Percentiles rank a stretch among this genome's conserved stretches.
Conservation (phyloP, 1,140 invertebrate genomes). For the Euura saliciscinereae region DNA sequence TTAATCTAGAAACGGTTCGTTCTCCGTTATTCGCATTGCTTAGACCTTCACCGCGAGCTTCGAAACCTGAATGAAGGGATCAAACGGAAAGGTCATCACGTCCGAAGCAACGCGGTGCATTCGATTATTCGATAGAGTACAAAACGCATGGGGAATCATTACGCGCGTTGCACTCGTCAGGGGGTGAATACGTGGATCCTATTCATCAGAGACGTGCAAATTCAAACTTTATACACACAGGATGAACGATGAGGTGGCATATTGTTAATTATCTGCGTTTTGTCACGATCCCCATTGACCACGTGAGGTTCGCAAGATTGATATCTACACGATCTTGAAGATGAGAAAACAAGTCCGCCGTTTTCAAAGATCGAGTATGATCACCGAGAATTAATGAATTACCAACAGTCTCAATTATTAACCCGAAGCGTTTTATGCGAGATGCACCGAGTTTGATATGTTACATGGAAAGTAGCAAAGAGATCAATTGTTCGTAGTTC, state of each 20-base stretch:
- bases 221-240: not conserved
- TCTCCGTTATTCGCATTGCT: not conserved
- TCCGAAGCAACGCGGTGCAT: not conserved
- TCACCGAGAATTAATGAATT: not conserved
- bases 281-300: not conserved
- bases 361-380: not conserved
- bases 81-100: slow-evolving; percentile 1
- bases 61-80: not conserved
- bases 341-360: not conserved
- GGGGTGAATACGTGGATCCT: too few relatives aligned
- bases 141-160: not conserved
- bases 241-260: not conserved
- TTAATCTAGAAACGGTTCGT: not conserved
- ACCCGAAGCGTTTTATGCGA: not conserved
- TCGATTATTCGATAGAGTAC: not conserved
- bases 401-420: not conserved
- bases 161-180: not conserved
- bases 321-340: not conserved
- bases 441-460: too few relatives aligned
- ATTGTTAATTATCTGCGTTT: not conserved
- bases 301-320: not conserved
- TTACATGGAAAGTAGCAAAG: too few relatives aligned
- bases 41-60: not conserved
- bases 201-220: too few relatives aligned
- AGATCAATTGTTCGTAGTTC: too few relatives aligned